Percentiles rank a stretch among this genome's conserved stretches.
Evolutionary conservation across 2,797 vertebrate species (phyloP).

Genomic region (Florisuga fusca): DNA sequence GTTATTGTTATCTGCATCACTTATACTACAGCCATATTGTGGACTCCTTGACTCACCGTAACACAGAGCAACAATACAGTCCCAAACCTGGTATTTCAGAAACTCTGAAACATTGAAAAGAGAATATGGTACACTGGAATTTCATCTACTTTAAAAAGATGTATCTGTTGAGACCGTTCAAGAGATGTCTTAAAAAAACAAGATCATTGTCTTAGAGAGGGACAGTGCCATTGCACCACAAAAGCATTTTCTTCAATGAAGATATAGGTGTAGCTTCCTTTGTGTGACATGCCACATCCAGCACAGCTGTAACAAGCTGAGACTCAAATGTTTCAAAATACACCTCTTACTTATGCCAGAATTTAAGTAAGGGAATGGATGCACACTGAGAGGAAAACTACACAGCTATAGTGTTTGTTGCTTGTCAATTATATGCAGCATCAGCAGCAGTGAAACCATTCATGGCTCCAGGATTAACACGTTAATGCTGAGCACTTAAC

Average conservation of each 20-base stretch:
- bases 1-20: neutral
- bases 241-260: neutral
- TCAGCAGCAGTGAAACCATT: neutral
- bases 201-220: neutral
- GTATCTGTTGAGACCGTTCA: neutral
- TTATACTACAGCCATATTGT: neutral
- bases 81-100: neutral
- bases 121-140: neutral
- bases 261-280: rapidly evolving
- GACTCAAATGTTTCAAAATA: neutral
- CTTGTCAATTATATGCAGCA: neutral
- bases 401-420: neutral
- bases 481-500: neutral
- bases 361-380: neutral
- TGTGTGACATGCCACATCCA: neutral
- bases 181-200: neutral
- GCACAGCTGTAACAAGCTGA: neutral
- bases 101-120: neutral
- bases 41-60: neutral
- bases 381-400: neutral
- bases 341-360: neutral
- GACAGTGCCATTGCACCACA: neutral
- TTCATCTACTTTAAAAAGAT: neutral
- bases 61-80: neutral
- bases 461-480: neutral